Percentiles rank a stretch among this genome's conserved stretches.
phyloP scores from a whole-genome alignment of 23 tunicate species.

The Diplosoma virens region DNA sequence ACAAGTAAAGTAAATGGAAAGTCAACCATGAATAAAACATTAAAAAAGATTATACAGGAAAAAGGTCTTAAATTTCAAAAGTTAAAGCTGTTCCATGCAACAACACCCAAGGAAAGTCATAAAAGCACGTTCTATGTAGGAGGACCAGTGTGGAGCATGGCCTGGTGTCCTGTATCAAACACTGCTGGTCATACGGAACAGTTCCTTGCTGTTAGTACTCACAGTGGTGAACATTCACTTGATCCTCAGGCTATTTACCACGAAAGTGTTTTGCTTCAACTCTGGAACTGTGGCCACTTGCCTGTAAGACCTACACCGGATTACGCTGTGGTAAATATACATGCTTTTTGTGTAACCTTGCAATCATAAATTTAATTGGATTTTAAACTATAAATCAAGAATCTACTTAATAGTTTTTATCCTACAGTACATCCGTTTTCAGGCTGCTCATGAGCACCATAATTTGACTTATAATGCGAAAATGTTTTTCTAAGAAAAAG shows the following conservation, averaged over 20 bases:
- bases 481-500: no score
- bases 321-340: not conserved
- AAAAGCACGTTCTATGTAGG: constrained; percentile 46
- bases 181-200: constrained; percentile 9
- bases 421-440: no score
- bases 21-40: not conserved
- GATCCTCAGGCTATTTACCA: constrained; percentile 17
- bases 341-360: not conserved
- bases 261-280: constrained; percentile 48
- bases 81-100: constrained; percentile 21
- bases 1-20: constrained; percentile 7
- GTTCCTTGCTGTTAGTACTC: constrained; percentile 40
- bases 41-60: not conserved
- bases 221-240: constrained; percentile 36
- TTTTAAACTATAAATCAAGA: no score
- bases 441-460: no score
- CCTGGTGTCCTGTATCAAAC: constrained; percentile 65
- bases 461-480: no score
- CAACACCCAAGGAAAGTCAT: not conserved
- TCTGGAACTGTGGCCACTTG: constrained; percentile 79
- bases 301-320: constrained; percentile 1
- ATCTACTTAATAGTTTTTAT: no score
- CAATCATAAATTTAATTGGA: not conserved
- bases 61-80: constrained; percentile 8
- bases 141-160: constrained; percentile 73